Base-by-base conservation (phyloP, 1,140 invertebrate genomes). In the Polypedilum vanderplanki region DNA sequence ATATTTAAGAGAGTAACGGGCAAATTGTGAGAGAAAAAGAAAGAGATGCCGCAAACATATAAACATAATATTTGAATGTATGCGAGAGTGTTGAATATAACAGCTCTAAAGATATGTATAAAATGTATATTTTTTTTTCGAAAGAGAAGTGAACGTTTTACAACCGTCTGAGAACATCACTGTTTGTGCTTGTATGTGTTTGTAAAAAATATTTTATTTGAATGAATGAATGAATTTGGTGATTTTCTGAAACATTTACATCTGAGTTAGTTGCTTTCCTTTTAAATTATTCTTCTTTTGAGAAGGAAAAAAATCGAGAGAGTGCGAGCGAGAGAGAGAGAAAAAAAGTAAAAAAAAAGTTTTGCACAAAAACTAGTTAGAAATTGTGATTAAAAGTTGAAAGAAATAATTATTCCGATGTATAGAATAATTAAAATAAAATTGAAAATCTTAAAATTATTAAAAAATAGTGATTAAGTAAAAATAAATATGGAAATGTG, bases 181-280 rank as follows among this genome's bases (percentile, higher is more conserved):
- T 57, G 46, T 10, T 8, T 57, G 46, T 15, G n/a, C 3, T 57
- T 57, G 46, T 57, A 57, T n/a, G 46, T n/a, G 46, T 57, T 8
- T 57, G n/a, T n/a, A 57, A 57, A 46, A 46, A 46, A 46, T 12
- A 46, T 12, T 12, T 57, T 33, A 33, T 33, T 33, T 33, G 24
- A 33, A 33, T 57, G 46, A 57, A 57, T 57, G 46, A 57, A 57
- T 57, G 46, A 57, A 57, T 57, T 57, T 57, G 46, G 46, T 57
- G 46, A 57, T 57, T 57, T 57, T 57, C 46, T 57, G 46, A 57
- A 12, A 57, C 46, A 57, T 57, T 57, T 57, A 57, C 46, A 57
- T 57, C 46, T 57, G 46, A 57, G 46, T 57, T 57, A 57, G 46
- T 57, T 57, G 46, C 46, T 57, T 57, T 57, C 46, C 46, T 57